phyloP scores from a whole-genome alignment of 1,140 invertebrate species.

The Apis laboriosa region DNA sequence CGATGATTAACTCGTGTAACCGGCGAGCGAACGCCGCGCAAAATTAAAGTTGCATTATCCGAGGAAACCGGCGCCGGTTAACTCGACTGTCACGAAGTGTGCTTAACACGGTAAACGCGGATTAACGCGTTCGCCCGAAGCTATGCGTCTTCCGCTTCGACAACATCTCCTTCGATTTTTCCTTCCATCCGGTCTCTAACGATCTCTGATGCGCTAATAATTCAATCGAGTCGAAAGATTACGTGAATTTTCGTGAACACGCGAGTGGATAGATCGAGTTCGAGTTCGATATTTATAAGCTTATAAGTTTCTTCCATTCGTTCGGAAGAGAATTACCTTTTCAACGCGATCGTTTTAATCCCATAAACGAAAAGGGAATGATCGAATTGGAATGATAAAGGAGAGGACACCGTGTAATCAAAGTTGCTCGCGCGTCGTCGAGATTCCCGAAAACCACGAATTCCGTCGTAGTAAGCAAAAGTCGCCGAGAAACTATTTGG shows the following conservation, averaged over 20 bases:
- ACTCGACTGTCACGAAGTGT: constrained; percentile 64
- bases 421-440: not conserved
- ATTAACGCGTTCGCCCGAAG: constrained; percentile 57
- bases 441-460: not conserved
- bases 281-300: too few species aligned
- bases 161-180: not conserved
- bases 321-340: too few species aligned
- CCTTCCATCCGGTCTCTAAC: not conserved
- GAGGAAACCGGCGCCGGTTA: constrained; percentile 53
- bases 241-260: too few species aligned
- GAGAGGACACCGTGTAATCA: not conserved
- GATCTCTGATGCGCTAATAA: too few species aligned
- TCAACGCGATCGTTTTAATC: too few species aligned
- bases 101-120: constrained; percentile 64
- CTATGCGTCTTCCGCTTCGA: constrained; percentile 22
- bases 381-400: too few species aligned
- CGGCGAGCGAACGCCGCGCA: constrained; percentile 32
- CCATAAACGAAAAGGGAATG: too few species aligned
- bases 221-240: too few species aligned
- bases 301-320: too few species aligned
- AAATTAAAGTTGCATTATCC: constrained; percentile 55
- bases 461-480: not conserved
- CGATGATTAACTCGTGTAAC: constrained; percentile 48
- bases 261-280: too few species aligned
- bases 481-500: not conserved